Base-by-base conservation (phyloP, 1,140 invertebrate species). In the Pseudomyrmex gracilis region DNA sequence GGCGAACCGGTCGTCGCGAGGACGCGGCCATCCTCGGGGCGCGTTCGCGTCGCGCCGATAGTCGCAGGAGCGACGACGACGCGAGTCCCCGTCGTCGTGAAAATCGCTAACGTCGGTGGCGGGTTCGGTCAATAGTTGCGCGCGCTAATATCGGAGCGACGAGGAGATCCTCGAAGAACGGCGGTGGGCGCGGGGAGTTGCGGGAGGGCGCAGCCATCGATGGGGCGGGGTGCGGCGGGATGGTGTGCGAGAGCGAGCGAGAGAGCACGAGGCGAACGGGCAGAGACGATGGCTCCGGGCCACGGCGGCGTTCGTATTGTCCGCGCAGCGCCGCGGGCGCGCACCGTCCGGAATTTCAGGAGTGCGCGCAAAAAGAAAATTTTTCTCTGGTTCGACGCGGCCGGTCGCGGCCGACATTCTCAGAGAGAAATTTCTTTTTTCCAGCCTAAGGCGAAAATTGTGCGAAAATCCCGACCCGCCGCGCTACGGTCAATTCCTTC, bases 261-360 rank as follows among this genome's bases (percentile, higher is more conserved):
- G 89, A 85, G 80, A 82, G 67, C 66, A 63, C 85, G 89, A 92
- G 91, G 87, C 88, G 91, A 89, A 91, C 86, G 87, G 90, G 90
- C 91, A 92, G 92, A 93, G 92, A 93, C 92, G 92, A 93, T 93
- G 92, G 92, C 91, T 93, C 90, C 82, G 89, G 83, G 90, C 70
- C 84, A 83, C 84, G 82, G 82, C 92, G 58, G 92, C 47, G 57
- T 76, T 90, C 43, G 2, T 90, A 90, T 92, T 93, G 92, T 91
- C 92, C 89, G 58, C 53, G 82, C 74, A 47, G 45, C 47, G 55
- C 20, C 58, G 60, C 73, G 74, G 80, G 45, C 77, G 57, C 67
- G 53, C 53, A 22, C 34, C 55, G 15, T 12, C 24, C 17, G 60
- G 82, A 92, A 90, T 92, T 93, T 90, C 20, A 4, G 12, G 12